A percentile compares a stretch with the other conserved stretches of the same genome.
phyloP scores from a whole-genome alignment of 2,113 vertebrate species.

The Scartelaos histophorus region DNA sequence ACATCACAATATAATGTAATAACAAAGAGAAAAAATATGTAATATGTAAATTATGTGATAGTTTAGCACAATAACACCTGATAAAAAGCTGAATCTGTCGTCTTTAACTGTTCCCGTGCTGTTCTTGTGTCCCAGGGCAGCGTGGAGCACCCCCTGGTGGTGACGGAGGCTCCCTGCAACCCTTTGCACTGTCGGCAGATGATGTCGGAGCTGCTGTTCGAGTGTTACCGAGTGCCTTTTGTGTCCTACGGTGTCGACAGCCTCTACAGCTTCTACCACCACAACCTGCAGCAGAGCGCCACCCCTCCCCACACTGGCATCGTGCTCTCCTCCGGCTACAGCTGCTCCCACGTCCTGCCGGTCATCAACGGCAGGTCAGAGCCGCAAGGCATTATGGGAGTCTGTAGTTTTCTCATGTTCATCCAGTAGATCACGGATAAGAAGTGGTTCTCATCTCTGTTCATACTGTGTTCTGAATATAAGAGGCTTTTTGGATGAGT shows the following conservation, averaged over 20 bases:
- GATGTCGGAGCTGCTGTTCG: conserved; percentile 91
- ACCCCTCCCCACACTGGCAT: conserved; percentile 79
- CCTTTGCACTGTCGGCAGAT: conserved; percentile 82
- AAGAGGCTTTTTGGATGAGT: too few species aligned
- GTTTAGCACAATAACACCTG: too few species aligned
- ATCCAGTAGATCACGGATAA: not conserved
- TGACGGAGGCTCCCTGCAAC: conserved; percentile 79
- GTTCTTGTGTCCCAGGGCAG: conserved; percentile 52
- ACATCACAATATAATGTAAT: too few species aligned
- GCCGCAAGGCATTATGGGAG: not conserved
- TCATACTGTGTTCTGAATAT: too few species aligned
- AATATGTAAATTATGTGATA: too few species aligned
- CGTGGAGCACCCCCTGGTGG: conserved; percentile 80
- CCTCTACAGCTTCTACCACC: conserved; percentile 91
- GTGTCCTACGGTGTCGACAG: conserved; percentile 91
- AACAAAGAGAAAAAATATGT: too few species aligned
- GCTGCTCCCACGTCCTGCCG: conserved; percentile 92
- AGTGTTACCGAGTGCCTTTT: conserved; percentile 90
- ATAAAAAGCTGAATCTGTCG: too few species aligned
- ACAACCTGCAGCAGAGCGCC: conserved; percentile 61
- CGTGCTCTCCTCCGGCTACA: conserved; percentile 90
- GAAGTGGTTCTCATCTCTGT: too few species aligned
- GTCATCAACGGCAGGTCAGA: conserved; percentile 90
- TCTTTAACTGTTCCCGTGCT: not conserved
- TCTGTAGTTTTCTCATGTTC: not conserved